Evolutionary conservation across 2,888 invertebrate genomes (phyloP).

Genomic region (Hirtodrosophila alboralis): DNA sequence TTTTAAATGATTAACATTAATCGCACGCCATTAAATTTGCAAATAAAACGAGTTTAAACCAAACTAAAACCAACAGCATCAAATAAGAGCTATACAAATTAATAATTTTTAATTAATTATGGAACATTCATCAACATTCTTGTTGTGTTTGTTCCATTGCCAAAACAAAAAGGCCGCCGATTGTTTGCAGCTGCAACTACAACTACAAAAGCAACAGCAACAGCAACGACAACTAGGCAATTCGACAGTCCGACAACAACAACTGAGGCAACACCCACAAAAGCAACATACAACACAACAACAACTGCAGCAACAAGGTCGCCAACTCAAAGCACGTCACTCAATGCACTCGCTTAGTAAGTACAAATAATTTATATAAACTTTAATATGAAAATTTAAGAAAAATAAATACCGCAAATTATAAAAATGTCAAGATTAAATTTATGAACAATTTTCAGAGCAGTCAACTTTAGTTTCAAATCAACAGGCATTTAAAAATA

Average conservation of each 20-base stretch:
- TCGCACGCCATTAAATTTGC: constrained; percentile 60
- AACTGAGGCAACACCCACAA: constrained; percentile 23
- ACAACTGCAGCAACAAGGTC: constrained; percentile 7
- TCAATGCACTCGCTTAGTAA: constrained; percentile 57
- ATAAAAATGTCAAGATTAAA: constrained; percentile 41
- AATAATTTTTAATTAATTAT: constrained; percentile 69
- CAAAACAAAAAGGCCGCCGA: constrained; percentile 65
- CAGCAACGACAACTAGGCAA: constrained; percentile 21
- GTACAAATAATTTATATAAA: constrained; percentile 24
- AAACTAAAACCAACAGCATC: constrained; percentile 22
- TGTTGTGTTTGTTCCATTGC: constrained; percentile 74
- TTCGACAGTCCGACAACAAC: constrained; percentile 29
- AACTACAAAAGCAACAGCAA: constrained; percentile 25
- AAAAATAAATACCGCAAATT: constrained; percentile 22
- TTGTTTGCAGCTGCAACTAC: constrained; percentile 61
- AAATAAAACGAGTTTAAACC: constrained; percentile 45
- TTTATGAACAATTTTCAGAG: constrained; percentile 39
- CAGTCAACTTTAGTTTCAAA: constrained; percentile 25
- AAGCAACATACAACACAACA: constrained; percentile 17
- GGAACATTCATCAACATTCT: constrained; percentile 77
- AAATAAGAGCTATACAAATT: constrained; percentile 22
- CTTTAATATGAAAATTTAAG: neutral
- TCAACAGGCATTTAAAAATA: constrained; percentile 4
- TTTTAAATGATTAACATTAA: constrained; percentile 55
- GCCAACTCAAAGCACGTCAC: constrained; percentile 24